phyloP scores from a whole-genome alignment of 2,797 vertebrate genomes.

The Chelonia mydas region DNA sequence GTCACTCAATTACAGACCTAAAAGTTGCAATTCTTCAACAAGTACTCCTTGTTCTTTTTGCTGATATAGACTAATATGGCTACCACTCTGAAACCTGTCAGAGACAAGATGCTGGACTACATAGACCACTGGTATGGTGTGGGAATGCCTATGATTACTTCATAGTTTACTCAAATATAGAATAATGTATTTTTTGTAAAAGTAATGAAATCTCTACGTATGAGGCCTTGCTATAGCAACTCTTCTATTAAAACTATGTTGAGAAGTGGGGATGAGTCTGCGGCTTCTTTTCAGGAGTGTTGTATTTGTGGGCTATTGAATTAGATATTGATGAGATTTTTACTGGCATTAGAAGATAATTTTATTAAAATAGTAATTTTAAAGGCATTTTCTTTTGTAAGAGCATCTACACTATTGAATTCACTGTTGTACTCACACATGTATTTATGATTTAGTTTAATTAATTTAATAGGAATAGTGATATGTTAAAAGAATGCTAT shows the following conservation, averaged over 20 bases:
- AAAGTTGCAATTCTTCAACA: no score
- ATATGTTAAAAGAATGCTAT: neutral
- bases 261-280: neutral
- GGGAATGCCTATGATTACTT: neutral
- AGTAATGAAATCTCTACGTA: neutral
- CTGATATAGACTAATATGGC: no score
- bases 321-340: neutral
- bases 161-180: neutral
- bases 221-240: neutral
- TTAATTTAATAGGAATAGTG: neutral
- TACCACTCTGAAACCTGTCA: neutral
- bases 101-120: neutral
- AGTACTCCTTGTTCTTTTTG: no score
- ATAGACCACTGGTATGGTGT: fast-evolving
- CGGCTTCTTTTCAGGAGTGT: neutral
- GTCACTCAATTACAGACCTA: no score
- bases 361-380: neutral
- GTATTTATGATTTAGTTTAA: neutral
- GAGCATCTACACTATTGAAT: neutral
- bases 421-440: neutral
- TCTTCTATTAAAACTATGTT: neutral
- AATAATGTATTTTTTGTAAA: neutral
- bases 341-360: neutral
- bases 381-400: neutral
- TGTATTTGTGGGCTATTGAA: neutral